These are phyloP conservation scores for Gephyroberyx darwinii DNA, from an alignment of 2,797 vertebrate species.

Conservation along the genomic window DNA sequence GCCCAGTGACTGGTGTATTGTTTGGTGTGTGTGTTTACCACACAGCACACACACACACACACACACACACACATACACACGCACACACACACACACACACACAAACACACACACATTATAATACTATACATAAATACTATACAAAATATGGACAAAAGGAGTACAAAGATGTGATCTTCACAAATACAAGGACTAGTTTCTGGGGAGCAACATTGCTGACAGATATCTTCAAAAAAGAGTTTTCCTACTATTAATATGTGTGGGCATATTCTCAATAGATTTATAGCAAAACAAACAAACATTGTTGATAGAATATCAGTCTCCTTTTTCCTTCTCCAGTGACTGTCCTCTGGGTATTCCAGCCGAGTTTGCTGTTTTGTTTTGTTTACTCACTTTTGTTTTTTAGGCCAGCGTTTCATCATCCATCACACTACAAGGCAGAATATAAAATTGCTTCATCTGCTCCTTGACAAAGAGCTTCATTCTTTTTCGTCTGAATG, in stretches of 20 bases:
- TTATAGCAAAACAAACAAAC: slow-evolving; percentile 75
- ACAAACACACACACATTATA: slow-evolving; percentile 12
- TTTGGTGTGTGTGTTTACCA: slow-evolving; percentile 16
- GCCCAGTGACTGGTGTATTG: slow-evolving; percentile 45
- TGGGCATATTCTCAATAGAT: slow-evolving; percentile 69
- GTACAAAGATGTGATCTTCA: slow-evolving; percentile 43
- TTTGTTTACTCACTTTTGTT: slow-evolving; percentile 71
- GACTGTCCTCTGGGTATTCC: slow-evolving; percentile 67
- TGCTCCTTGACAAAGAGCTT: slow-evolving; percentile 59
- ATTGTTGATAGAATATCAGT: slow-evolving; percentile 76
- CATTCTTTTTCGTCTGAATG: slow-evolving; percentile 59
- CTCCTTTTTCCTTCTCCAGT: slow-evolving; percentile 59
- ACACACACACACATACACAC: no score
- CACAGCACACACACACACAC: neutral
- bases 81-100: neutral
- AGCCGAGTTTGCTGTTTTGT: slow-evolving; percentile 71
- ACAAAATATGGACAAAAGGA: slow-evolving; percentile 41
- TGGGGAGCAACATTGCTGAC: slow-evolving; percentile 55
- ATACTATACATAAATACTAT: slow-evolving; percentile 9
- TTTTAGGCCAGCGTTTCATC: slow-evolving; percentile 72
- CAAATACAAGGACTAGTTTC: slow-evolving; percentile 43
- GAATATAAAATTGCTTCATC: slow-evolving; percentile 63
- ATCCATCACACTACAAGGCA: slow-evolving; percentile 65
- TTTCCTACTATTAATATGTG: slow-evolving; percentile 66
- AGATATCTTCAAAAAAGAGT: slow-evolving; percentile 50